Conservation (phyloP, 2,113 vertebrate species). For the Carettochelys insculpta region DNA sequence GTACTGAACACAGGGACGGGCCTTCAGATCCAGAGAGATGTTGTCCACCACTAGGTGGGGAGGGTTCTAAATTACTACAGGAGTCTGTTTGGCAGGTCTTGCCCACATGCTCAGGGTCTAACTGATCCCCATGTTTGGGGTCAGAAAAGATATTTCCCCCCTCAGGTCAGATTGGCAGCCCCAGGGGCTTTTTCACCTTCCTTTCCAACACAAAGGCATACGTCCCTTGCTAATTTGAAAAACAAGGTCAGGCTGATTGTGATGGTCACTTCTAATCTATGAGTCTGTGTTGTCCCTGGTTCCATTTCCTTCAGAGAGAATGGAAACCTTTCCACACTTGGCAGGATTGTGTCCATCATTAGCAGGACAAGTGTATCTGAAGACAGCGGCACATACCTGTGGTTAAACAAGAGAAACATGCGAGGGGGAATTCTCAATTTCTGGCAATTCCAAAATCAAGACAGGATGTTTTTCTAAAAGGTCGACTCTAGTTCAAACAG, state of each 20-base stretch:
- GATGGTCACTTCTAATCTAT: not conserved
- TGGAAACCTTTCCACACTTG: not conserved
- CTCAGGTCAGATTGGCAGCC: not conserved
- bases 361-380: not conserved
- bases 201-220: not conserved
- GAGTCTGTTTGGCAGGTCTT: not conserved
- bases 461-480: not conserved
- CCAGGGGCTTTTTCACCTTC: not conserved
- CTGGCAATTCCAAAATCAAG: not conserved
- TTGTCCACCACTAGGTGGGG: not conserved
- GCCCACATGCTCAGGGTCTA: not conserved
- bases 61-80: not conserved
- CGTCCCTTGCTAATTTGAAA: not conserved
- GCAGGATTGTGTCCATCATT: fast-evolving
- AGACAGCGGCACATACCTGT: not conserved
- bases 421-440: not conserved
- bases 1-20: not conserved
- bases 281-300: not conserved
- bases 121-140: not conserved
- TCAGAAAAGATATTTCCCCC: not conserved
- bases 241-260: not conserved
- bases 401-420: not conserved
- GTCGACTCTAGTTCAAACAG: not conserved
- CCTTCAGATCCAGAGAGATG: not conserved
- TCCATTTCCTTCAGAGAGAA: not conserved